phyloP scores from a whole-genome alignment of 2,113 vertebrate genomes.

The Petroica traversi region DNA sequence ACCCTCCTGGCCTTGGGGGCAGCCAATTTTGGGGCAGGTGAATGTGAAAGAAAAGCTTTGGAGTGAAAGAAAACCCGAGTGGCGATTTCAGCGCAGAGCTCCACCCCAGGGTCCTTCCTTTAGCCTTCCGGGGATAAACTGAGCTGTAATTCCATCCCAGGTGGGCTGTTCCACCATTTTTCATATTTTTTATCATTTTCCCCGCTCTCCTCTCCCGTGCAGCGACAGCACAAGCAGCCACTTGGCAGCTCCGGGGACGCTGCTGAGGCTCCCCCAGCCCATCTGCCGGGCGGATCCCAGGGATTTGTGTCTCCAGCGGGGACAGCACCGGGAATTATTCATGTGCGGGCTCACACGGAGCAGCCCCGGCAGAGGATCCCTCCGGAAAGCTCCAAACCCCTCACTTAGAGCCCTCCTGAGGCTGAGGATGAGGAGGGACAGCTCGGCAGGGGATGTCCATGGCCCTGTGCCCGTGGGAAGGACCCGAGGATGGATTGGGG shows the following conservation, averaged over 20 bases:
- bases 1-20: neutral
- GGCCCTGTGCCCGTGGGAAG: neutral
- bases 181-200: fast-evolving
- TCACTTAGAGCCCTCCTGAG: neutral
- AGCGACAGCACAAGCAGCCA: neutral
- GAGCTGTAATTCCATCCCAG: neutral
- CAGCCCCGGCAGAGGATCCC: neutral
- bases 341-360: neutral
- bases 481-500: too few species aligned
- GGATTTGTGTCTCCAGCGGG: neutral
- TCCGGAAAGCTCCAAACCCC: neutral
- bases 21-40: neutral
- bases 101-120: fast-evolving
- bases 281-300: fast-evolving
- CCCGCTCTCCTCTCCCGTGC: neutral
- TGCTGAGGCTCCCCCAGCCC: neutral
- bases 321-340: neutral
- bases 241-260: neutral
- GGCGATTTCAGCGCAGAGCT: neutral
- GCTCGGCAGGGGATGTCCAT: neutral
- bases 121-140: neutral
- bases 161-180: fast-evolving
- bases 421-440: neutral
- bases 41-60: neutral
- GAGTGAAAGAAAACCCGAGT: fast-evolving